A percentile compares a stretch with the other conserved stretches of the same genome.
phyloP scores from a whole-genome alignment of 2,113 vertebrate species.

The Morone chrysops region DNA sequence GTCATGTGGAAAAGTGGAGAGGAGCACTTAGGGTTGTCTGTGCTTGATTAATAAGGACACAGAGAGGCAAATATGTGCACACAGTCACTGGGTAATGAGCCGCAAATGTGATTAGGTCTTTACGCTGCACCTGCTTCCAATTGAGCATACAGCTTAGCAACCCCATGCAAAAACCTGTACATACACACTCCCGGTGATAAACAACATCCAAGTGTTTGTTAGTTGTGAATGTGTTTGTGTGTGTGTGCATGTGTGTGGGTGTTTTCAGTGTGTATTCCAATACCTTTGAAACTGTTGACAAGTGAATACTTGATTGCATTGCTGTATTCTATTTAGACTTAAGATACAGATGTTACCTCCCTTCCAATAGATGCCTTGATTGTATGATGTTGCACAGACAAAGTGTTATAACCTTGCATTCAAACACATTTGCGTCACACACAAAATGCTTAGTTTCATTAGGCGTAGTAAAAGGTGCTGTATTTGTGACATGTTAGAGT shows the following conservation, averaged over 20 bases:
- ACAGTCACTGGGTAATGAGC: constrained; percentile 83
- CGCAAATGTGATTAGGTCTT: constrained; percentile 84
- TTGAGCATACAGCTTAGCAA: constrained; percentile 77
- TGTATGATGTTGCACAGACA: constrained; percentile 10
- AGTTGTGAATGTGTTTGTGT: constrained; percentile 17
- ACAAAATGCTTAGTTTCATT: neutral
- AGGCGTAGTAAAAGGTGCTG: neutral
- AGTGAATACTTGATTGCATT: constrained; percentile 63
- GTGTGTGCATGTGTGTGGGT: constrained; percentile 21
- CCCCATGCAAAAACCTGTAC: constrained; percentile 60
- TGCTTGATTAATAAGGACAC: constrained; percentile 84
- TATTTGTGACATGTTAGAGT: constrained; percentile 3
- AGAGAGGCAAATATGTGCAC: constrained; percentile 84
- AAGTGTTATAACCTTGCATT: constrained; percentile 35
- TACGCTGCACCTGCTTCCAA: constrained; percentile 84
- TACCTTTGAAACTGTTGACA: constrained; percentile 66
- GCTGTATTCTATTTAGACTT: constrained; percentile 57
- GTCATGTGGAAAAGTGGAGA: constrained; percentile 84
- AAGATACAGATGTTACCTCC: constrained; percentile 64
- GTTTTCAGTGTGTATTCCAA: constrained; percentile 10
- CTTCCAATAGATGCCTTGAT: constrained; percentile 28
- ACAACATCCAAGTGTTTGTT: constrained; percentile 66
- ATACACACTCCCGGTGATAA: constrained; percentile 48
- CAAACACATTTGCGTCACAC: neutral
- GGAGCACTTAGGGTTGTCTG: constrained; percentile 82